Evolutionary conservation across 64 coral and sea anemone species (phyloP).

Genomic region (Montipora foliosa): DNA sequence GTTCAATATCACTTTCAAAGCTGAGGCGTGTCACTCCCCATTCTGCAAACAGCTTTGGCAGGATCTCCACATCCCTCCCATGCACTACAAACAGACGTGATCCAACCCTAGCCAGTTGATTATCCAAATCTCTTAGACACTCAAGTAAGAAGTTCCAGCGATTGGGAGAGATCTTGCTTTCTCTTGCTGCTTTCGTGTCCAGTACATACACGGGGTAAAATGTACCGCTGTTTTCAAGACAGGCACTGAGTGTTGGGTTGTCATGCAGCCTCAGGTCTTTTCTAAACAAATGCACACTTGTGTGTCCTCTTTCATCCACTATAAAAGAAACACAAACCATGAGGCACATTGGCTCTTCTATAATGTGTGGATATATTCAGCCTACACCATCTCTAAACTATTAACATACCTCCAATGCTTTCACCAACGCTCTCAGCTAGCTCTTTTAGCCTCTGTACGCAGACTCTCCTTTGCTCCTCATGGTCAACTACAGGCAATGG

Average conservation of each 20-base stretch:
- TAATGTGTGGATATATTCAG: neutral
- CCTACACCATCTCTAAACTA: neutral
- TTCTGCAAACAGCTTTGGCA: conserved; percentile 59
- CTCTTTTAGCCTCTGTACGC: conserved; percentile 53
- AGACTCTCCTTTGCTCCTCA: conserved; percentile 51
- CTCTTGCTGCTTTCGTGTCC: conserved; percentile 35
- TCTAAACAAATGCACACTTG: conserved; percentile 82
- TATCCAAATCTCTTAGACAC: conserved; percentile 55
- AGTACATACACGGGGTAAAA: conserved; percentile 77
- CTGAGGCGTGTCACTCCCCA: conserved; percentile 53
- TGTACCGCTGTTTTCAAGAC: conserved; percentile 19
- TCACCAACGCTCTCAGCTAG: neutral
- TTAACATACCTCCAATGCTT: neutral
- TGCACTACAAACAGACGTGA: conserved; percentile 75
- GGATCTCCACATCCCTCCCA: conserved; percentile 60
- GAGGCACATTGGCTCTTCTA: neutral
- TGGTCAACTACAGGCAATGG: conserved; percentile 60
- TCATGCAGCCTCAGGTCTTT: conserved; percentile 87
- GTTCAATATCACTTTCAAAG: conserved; percentile 83
- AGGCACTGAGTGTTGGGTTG: conserved; percentile 72
- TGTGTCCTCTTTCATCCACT: conserved; percentile 18
- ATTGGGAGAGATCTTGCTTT: conserved; percentile 73
- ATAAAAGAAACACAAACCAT: neutral
- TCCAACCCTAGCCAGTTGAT: conserved; percentile 41
- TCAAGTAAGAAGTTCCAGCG: conserved; percentile 81